Evolutionary conservation across 2,888 invertebrate species (phyloP).

Genomic region (Coecobrya sp.): DNA sequence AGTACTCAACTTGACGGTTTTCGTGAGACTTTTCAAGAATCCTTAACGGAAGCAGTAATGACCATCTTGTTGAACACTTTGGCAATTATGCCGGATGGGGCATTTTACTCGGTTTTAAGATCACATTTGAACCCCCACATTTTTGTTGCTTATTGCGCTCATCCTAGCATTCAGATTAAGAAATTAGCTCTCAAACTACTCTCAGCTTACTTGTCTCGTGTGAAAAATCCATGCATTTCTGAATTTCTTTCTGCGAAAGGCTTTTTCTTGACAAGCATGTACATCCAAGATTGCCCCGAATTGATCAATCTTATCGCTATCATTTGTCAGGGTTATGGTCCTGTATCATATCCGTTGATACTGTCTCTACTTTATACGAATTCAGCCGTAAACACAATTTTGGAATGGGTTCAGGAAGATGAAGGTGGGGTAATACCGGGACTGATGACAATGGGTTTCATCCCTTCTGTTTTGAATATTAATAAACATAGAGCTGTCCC

Average conservation of each 20-base stretch:
- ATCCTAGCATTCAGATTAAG: slow-evolving; percentile 83
- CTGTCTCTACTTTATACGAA: slow-evolving; percentile 83
- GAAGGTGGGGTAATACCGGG: slow-evolving; percentile 83
- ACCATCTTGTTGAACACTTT: slow-evolving; percentile 85
- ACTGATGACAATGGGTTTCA: slow-evolving; percentile 84
- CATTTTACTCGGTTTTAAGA: slow-evolving; percentile 84
- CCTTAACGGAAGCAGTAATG: slow-evolving; percentile 86
- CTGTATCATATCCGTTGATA: slow-evolving; percentile 84
- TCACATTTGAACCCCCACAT: slow-evolving; percentile 83
- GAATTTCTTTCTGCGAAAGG: slow-evolving; percentile 84
- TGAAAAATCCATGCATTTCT: slow-evolving; percentile 82
- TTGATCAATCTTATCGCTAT: slow-evolving; percentile 77
- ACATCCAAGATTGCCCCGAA: slow-evolving; percentile 83
- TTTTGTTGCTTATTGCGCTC: slow-evolving; percentile 85
- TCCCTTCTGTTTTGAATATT: slow-evolving; percentile 83
- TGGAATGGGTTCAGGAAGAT: slow-evolving; percentile 84
- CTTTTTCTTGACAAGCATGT: slow-evolving; percentile 84
- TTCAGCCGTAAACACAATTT: slow-evolving; percentile 82
- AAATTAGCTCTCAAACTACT: slow-evolving; percentile 84
- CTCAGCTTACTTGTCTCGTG: slow-evolving; percentile 84
- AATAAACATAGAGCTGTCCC: slow-evolving; percentile 34
- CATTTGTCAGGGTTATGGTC: slow-evolving; percentile 85
- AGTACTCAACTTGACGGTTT: slow-evolving; percentile 82
- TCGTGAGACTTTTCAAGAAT: slow-evolving; percentile 84
- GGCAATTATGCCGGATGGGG: slow-evolving; percentile 85